Evolutionary conservation across 2,797 vertebrate species (phyloP), one percentile per base, ranked within the genome.

Genomic region (Acestrorhynchus altus): DNA sequence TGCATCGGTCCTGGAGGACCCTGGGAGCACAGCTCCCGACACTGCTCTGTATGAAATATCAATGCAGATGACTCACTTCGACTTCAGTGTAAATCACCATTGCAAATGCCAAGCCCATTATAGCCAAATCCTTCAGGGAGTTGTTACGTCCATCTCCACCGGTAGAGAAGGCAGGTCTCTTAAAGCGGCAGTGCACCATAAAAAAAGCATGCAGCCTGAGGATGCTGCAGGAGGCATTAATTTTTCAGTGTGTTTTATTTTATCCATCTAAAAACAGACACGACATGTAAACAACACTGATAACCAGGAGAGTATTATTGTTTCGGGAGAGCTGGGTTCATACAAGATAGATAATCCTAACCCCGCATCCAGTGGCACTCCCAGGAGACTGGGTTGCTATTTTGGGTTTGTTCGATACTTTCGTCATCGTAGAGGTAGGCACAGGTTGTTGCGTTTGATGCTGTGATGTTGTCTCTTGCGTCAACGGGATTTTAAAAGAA

Each of bases 31-130:
- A 74, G 87, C 51, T 57, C 81, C 87, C 81, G 86, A 88, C 84
- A 88, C 77, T 74, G 74, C 85, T 90, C 82, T 70, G 86, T 87
- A 88, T 90, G 89, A 92, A 90, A 93, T 94, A 94, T 92, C 89
- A 92, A 91, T 90, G 88, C 80, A 89, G 90, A 92, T 93, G 92
- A 93, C 90, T 94, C 93, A 92, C 88, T 92, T 85, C 81, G 86
- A 89, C 88, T 92, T 91, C 87, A 87, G 86, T 93, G 91, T 92
- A 91, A 93, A 89, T 94, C 90, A 93, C 90, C 86, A 84, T 90
- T 63, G 87, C 90, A 94, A 94, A 94, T 93, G 91, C 90, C 92
- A 92, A 92, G 88, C 87, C 90, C 88, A 89, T 93, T 92, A 92
- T 91, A 88, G 88, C 83, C 86, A 88, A 89, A 90, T 87, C 88